Evolutionary conservation across 1,140 invertebrate genomes (phyloP), one percentile per base, ranked within the genome.

Genomic region (Macrobrachium nipponense): DNA sequence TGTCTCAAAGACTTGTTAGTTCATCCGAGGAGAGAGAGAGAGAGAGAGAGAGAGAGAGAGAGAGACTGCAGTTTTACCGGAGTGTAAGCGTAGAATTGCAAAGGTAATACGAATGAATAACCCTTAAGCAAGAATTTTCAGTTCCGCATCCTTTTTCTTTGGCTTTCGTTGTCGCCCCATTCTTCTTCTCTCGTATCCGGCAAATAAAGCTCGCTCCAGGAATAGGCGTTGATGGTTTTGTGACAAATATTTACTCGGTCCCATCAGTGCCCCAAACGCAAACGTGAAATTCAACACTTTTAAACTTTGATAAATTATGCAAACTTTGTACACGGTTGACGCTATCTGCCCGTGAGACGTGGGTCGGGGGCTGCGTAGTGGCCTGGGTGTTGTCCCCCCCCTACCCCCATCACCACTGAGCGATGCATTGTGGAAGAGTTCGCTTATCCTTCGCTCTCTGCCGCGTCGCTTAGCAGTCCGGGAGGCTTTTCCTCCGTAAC

Each of bases 231-330:
- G 51, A 51, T 51, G 51, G 51, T 51, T 20, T 15, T n/a, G 15
- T 60, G 68, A 64, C 72, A 83, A 83, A 83, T 83, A 83, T 83
- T 83, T 72, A 83, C 81, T 60, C 2, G 14, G 15, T 11, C 59
- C 80, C 80, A 72, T 73, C 80, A 64, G 70, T 75, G 60, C 61
- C 44, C 70, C 18, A 62, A 51, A 23, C 72, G 60, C 81, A 83
- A 76, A 83, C 81, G 72, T 76, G 60, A 83, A 76, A 83, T 83
- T 75, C 81, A 83, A 83, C 81, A 75, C 72, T 83, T 75, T 83
- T 83, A 83, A 83, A 83, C 81, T 83, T 83, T 83, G 72, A 83
- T 83, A 83, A 83, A 83, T 83, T 83, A 83, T 83, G 81, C 81
- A 83, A 83, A 83, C 81, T 75, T 75, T 64, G 70, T 83, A 76